Percentiles rank a stretch among this genome's conserved stretches.
These are phyloP conservation scores for Peromyscus melanophrys DNA, from an alignment of 2,797 vertebrate genomes.

Conservation along the genomic window DNA sequence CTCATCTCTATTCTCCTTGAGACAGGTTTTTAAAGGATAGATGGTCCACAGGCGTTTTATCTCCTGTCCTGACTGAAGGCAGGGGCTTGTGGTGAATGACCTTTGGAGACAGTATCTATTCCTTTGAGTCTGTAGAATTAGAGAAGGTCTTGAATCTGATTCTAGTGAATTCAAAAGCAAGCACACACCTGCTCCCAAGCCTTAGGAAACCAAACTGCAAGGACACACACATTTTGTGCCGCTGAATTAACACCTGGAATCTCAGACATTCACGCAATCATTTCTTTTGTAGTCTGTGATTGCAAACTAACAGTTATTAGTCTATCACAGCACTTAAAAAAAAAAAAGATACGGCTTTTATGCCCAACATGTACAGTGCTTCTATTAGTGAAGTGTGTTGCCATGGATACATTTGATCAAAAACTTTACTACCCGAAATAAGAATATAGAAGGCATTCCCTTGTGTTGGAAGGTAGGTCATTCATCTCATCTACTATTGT, in stretches of 20 bases:
- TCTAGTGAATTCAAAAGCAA: not conserved
- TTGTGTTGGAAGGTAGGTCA: constrained; percentile 36
- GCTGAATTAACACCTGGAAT: constrained; percentile 74
- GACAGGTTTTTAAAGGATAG: not conserved
- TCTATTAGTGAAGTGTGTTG: constrained; percentile 58
- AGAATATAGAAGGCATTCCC: constrained; percentile 48
- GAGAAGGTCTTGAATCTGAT: constrained; percentile 33
- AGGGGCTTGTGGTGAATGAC: not conserved
- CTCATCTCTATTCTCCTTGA: constrained; percentile 50
- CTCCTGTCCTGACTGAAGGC: constrained; percentile 3
- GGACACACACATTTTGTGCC: constrained; percentile 1
- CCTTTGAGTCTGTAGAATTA: constrained; percentile 48
- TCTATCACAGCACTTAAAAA: not conserved
- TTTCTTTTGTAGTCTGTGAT: constrained; percentile 75
- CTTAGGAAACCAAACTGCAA: not conserved
- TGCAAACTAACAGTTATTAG: constrained; percentile 74
- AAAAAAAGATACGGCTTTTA: not conserved
- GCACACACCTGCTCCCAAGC: not conserved
- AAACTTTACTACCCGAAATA: constrained; percentile 55
- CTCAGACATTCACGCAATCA: constrained; percentile 67
- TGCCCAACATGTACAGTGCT: not conserved
- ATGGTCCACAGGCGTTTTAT: not conserved
- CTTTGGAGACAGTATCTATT: not conserved
- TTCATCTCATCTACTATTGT: not conserved
- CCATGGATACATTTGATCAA: constrained; percentile 73